Conservation (phyloP, 2,113 vertebrate species). For the Dinomys branickii region DNA sequence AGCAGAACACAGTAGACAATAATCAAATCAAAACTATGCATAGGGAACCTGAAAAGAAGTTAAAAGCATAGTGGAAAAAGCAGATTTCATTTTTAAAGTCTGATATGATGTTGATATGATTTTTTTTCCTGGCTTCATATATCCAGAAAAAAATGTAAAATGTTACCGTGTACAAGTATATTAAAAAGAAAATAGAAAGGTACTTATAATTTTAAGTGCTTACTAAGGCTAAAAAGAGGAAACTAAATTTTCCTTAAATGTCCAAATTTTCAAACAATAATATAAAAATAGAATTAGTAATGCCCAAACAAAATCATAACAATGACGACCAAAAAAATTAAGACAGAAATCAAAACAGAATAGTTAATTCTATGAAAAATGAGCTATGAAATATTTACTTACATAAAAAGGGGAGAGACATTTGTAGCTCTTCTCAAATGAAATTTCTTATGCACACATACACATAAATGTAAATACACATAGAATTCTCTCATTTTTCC, state of each 20-base stretch:
- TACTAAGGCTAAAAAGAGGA: not conserved
- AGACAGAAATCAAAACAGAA: not conserved
- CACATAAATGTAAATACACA: not conserved
- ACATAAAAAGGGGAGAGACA: not conserved
- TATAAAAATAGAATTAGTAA: not conserved
- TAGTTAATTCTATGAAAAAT: not conserved
- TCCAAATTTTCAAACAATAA: not conserved
- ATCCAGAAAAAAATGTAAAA: not conserved
- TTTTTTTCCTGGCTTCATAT: not conserved
- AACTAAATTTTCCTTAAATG: not conserved
- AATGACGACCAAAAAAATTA: not conserved
- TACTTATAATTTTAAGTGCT: not conserved
- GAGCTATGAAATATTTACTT: not conserved
- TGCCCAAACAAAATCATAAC: not conserved
- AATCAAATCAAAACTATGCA: conserved; percentile 4
- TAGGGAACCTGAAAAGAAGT: not conserved
- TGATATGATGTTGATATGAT: conserved; percentile 17
- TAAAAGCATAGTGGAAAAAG: not conserved
- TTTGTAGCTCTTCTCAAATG: not conserved
- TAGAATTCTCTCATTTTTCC: not conserved
- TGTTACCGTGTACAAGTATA: not conserved
- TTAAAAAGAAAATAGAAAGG: not conserved
- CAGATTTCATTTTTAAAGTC: not conserved
- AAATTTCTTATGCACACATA: not conserved
- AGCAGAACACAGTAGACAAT: not conserved